Base-by-base conservation (phyloP, 1,140 invertebrate genomes). In the Heliconius hermathena region DNA sequence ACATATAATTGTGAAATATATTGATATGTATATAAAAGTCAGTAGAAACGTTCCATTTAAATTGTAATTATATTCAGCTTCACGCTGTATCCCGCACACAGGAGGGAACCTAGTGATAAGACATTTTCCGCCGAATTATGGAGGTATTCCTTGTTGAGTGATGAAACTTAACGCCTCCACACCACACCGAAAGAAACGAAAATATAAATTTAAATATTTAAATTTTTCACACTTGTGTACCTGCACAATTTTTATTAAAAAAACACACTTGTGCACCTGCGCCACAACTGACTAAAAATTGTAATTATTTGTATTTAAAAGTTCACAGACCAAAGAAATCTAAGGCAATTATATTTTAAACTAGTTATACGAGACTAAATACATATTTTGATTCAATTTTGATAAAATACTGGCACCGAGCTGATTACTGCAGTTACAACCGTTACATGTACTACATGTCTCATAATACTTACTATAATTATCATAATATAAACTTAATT, bases 271-370 rank as follows among this genome's bases (percentile, higher is more conserved):
- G 5, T 33, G 33, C 33, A 8, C 33, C 33, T 33, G 33, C 5
- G 33, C 33, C 33, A 33, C 33, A 0, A 33, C 33, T 33, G 5
- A 33, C 33, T 5, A 8, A 4, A 6, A 33, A 33, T 57, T 9
- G 54, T 57, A 57, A 57, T 57, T 57, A n/a, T 22, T n/a, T 57
- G 8, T 57, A 11, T 22, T 57, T n/a, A 57, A 57, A 57, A 57
- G 54, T 57, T 57, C n/a, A 57, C 54, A 57, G 20, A 22, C 8
- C 18, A 57, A n/a, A 66, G 9, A 29, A 66, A 66, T 66, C 60
- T 66, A 9, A 66, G 60, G 60, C 22, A 29, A 66, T 66, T 66
- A 66, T 66, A 66, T 66, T 66, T 66, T 66, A 66, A 66, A 66
- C 60, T 66, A 66, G 11, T 66, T 66, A 66, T 1, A 66, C 60